Base-by-base conservation (phyloP, 2,113 vertebrate species). In the Vidua chalybeata region DNA sequence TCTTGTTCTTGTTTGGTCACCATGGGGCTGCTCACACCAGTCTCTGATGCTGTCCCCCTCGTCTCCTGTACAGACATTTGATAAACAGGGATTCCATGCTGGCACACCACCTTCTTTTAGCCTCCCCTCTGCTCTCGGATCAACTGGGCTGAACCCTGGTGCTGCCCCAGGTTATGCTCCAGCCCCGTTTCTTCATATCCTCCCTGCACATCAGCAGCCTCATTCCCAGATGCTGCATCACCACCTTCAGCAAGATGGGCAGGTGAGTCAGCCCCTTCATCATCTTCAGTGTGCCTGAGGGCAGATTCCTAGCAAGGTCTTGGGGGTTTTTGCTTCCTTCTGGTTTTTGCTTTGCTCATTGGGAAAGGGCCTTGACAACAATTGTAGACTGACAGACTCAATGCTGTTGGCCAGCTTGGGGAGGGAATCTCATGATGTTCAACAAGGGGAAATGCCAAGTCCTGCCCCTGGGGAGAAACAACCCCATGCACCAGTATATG, bases 191-290 rank as follows among this genome's bases (percentile, higher is more conserved):
- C 55, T 87, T 33, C 84, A 87, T 46, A 78, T 87, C 48, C 64
- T 78, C 39, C 84, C 84, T 87, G 55, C 23, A 0, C 74, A 78
- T 69, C 74, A 87, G 74, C 84, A 87, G 33, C 55, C 74, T 87
- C 84, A 87, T 71, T 78, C 84, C 74, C 84, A 87, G 64, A 78
- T 78, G 64, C 48, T 87, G 56, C 74, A 87, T 78, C 84, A 87
- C 39, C 84, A 78, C 23, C 64, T 78, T 78, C 84, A 87, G 41
- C 74, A 87, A 33, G 84, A 87, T 78, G 84, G 74, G 39, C 84
- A 87, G 84, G 84, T 87, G 41, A 78, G 84, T 87, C 64, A 45
- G 41, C n/a, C 56, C 39, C 11, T 79, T 78, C 15, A 31, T 46
- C 33, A 78, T 78, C 48, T 39, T 62, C 74, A 78, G 74, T 62